Evolutionary conservation across 2,797 vertebrate genomes (phyloP).

Genomic region (Helicolenus hilgendorfi): DNA sequence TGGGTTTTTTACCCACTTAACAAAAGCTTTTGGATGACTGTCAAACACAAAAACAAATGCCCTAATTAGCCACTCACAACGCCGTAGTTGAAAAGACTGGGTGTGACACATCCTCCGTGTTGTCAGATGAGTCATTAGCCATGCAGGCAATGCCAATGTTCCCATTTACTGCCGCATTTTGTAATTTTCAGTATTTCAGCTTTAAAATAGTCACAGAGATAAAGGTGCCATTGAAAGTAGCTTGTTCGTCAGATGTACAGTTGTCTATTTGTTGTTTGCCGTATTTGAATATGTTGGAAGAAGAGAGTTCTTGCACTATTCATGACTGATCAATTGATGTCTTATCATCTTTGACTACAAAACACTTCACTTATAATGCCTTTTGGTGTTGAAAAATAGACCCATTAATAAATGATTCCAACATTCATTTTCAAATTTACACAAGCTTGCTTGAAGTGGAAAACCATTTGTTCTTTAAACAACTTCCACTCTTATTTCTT

Average conservation of each 20-base stretch:
- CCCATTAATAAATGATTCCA: neutral
- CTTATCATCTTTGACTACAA: neutral
- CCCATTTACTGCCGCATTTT: neutral
- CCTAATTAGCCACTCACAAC: conserved; percentile 16
- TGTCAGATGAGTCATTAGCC: conserved; percentile 30
- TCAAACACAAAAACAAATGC: conserved; percentile 19
- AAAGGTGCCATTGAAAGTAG: neutral
- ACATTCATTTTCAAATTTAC: neutral
- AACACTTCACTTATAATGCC: neutral
- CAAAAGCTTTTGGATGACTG: conserved; percentile 23
- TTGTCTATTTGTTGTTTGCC: neutral
- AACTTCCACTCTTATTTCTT: neutral
- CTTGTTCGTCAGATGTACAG: neutral
- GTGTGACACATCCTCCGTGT: neutral
- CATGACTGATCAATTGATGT: neutral
- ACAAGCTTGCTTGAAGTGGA: neutral
- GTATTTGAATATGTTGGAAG: neutral
- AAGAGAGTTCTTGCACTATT: neutral
- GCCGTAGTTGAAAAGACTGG: neutral
- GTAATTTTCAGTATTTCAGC: neutral
- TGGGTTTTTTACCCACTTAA: neutral
- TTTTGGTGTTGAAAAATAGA: neutral
- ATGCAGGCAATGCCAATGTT: conserved; percentile 4
- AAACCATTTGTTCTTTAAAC: neutral
- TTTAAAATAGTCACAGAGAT: neutral